Evolutionary conservation across 2,113 vertebrate genomes (phyloP), one percentile per base, ranked within the genome.

Genomic region (Xenopus laevis): DNA sequence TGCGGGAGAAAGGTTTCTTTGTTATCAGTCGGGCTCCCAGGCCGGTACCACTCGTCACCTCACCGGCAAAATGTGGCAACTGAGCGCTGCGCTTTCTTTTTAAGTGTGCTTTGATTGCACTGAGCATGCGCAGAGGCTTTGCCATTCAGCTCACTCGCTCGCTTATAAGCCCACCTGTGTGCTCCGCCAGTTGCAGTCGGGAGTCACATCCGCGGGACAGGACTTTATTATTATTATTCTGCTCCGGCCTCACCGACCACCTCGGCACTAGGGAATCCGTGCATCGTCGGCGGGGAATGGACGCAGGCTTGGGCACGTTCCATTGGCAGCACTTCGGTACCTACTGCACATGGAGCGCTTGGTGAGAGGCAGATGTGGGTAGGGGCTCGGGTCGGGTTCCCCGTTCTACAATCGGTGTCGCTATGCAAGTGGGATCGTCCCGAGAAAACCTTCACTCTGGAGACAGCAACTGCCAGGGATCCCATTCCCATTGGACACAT

Each of bases 161-260:
- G 44, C 33, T 33, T 68, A 66, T 74, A 68, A 69, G 18, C 45
- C 65, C 72, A 75, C 72, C 72, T 75, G 72, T 68, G 72, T 61
- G 64, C 15, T 46, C 50, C 27, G 57, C 13, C 12, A 27, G 30
- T 23, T 23, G 30, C 7, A 11, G n/a, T 13, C 10, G 10, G 67
- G 13, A 15, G 23, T 27, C 33, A 7, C 6, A 9, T 40, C 33
- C 8, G 3, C 33, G 33, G 33, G 6, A 40, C 8, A 40, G 33
- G 33, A 40, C 33, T 40, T 40, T 40, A 40, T 40, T 27, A 27
- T 27, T 27, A 27, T 27, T 27, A 27, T 27, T 27, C 1, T 27
- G 2, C 55, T 4, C 1, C 47, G 3, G 0, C 47, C 10, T 16
- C 47, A 2, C 47, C 7, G 11, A 50, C 11, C 6, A 50, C 11